Conservation (phyloP, 2,797 vertebrate species). For the Ibycter americanus region DNA sequence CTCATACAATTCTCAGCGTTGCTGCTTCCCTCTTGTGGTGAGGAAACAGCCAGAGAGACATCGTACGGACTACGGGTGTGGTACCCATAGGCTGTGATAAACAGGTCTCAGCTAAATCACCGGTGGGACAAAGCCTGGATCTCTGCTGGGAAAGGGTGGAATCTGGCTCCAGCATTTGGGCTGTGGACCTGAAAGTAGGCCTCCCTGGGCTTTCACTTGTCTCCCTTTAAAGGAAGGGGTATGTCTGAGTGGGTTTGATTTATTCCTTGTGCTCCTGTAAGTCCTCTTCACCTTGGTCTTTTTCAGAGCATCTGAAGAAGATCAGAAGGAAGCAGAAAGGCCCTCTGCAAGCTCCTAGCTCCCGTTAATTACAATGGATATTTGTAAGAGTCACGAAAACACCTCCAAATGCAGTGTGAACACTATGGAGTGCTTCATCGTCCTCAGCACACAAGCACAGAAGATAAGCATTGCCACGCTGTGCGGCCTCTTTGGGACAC, state of each 20-base stretch:
- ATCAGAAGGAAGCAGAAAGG: neutral
- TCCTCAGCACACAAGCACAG: conserved; percentile 73
- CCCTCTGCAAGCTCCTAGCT: neutral
- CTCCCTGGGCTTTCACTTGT: neutral
- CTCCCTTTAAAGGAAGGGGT: neutral
- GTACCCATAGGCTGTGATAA: neutral
- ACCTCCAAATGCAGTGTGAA: neutral
- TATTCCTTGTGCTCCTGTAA: neutral
- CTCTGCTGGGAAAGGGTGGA: neutral
- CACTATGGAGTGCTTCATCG: conserved; percentile 82
- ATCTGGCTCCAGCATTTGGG: neutral
- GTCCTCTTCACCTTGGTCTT: neutral
- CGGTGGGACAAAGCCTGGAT: neutral
- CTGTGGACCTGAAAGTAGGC: neutral
- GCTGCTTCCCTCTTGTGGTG: conserved; percentile 24
- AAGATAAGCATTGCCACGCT: conserved; percentile 79
- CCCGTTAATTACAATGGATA: conserved; percentile 47
- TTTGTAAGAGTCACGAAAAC: neutral
- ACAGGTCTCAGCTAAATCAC: neutral
- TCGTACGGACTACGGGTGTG: rapidly evolving
- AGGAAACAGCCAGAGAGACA: neutral
- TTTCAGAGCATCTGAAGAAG: conserved; percentile 1
- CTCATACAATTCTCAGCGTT: neutral
- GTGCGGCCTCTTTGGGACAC: conserved; percentile 81
- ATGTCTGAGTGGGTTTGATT: neutral